These are phyloP conservation scores for Amorpha juglandis DNA, from an alignment of 2,888 invertebrate species.

Conservation along the genomic window DNA sequence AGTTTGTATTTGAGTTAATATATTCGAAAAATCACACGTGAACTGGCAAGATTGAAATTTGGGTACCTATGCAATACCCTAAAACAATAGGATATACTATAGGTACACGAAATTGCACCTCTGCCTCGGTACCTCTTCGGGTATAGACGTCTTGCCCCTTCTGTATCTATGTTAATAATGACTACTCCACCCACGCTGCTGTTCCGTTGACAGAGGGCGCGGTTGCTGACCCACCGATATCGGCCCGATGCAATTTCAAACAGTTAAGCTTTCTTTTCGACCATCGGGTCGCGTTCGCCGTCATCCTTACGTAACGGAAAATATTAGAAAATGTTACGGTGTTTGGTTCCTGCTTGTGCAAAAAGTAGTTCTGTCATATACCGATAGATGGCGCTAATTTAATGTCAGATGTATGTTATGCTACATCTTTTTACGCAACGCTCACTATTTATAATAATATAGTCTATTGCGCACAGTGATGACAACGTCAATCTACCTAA, in stretches of 20 bases:
- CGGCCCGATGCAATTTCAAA: conserved; percentile 51
- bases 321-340: conserved; percentile 2
- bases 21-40: too few relatives aligned
- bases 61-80: too few relatives aligned
- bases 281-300: conserved; percentile 28
- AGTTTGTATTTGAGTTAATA: too few relatives aligned
- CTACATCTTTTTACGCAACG: too few relatives aligned
- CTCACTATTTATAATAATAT: too few relatives aligned
- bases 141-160: too few relatives aligned
- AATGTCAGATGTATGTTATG: background rate
- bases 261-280: conserved; percentile 45
- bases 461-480: too few relatives aligned
- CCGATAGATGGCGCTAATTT: conserved; percentile 9
- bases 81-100: too few relatives aligned
- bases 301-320: conserved; percentile 23
- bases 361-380: background rate
- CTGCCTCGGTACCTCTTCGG: too few relatives aligned
- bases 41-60: too few relatives aligned
- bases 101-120: too few relatives aligned
- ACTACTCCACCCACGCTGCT: conserved; percentile 38
- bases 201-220: conserved; percentile 55
- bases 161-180: background rate
- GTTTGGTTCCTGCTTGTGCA: background rate
- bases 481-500: too few relatives aligned
- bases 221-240: conserved; percentile 58